Base-by-base conservation (phyloP, 2,888 invertebrate species). In the Euspilapteryx auroguttella region DNA sequence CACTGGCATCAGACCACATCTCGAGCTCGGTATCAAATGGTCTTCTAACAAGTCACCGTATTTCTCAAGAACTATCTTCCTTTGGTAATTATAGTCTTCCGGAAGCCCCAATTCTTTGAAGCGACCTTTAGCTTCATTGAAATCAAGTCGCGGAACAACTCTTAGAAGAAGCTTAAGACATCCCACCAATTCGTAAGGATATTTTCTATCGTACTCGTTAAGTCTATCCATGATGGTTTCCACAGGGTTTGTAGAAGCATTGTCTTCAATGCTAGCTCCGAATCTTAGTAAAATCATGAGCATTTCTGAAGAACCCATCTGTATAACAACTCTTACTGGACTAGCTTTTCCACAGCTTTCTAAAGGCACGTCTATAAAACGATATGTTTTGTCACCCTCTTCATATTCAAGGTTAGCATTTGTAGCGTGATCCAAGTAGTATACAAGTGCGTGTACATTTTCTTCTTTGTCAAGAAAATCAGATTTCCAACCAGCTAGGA, bases 401-500 rank as follows among this genome's bases (percentile, higher is more conserved):
- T 37, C 51, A 40, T 82, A 85, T 49, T 82, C 80, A 25, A 87
- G 63, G 36, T 71, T 79, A 0, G 82, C 83, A 30, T 78, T 78
- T 2, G 83, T 82, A 1, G 91, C 88, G 48, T 90, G 89, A 44
- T 87, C 82, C 38, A 90, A 48, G 53, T 87, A 91, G 52, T 83
- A 92, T 1, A 86, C 81, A 40, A 89, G 55, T 0, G 89, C 91
- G 33, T 83, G 79, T 1, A 89, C 64, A 42, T 89, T 89, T 46
- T 92, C 91, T 47, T 89, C 86, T 52, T 85, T 79, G 46, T 82
- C 82, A 38, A 79, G 79, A 46, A 89, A 91, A 55, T 92, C 91
- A 37, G 91, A 89, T 46, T 89, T 88, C 91, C 91, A 91, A 3
- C 91, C 91, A 1, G 89, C 87, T 36, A 92, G 71, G 39, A 89